Base-by-base conservation (phyloP, 2,113 vertebrate genomes). In the Donacobius atricapilla region DNA sequence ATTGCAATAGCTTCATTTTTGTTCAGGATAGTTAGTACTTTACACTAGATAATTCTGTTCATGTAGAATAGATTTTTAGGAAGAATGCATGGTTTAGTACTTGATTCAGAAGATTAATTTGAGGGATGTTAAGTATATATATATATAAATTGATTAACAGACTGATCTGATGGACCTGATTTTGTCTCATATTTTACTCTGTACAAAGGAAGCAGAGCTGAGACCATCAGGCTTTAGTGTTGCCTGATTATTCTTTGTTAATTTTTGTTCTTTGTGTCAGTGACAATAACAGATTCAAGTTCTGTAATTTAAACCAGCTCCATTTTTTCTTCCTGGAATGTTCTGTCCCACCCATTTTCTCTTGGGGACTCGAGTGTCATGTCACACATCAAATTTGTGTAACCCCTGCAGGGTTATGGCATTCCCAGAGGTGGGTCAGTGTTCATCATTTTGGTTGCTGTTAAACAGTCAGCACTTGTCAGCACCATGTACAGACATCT, bases 361-460 rank as follows among this genome's bases (percentile, higher is more conserved):
- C 72, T 6, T 50, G 64, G 56, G 68, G 39, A 33, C 71, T 58
- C 28, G 25, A 89, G 24, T 58, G 54, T 93, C 79, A 58, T 56
- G 79, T 86, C 92, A 91, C 84, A 51, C 54, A 51, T 90, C 30
- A 44, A 4, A 47, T 90, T 21, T 66, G 56, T 44, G n/a, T 51
- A 73, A 66, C 79, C 56, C 71, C 23, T 51, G 42, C 50, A 70
- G 84, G 79, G 75, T 86, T 93, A 19, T 61, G 84, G 50, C 68
- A 81, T 93, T 96, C 84, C 73, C 75, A 73, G 85, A 86, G 78
- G 50, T 40, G 82, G 93, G 93, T 58, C 90, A 95, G 23, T 9
- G 2, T 85, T 83, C 47, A 22, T 50, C 7, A 58, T 69, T 87
- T 50, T 83, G 63, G 27, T 72, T 88, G 66, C 78, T 63, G 78